Conservation (phyloP, 2,113 vertebrate genomes). For the Oryzias javanicus region DNA sequence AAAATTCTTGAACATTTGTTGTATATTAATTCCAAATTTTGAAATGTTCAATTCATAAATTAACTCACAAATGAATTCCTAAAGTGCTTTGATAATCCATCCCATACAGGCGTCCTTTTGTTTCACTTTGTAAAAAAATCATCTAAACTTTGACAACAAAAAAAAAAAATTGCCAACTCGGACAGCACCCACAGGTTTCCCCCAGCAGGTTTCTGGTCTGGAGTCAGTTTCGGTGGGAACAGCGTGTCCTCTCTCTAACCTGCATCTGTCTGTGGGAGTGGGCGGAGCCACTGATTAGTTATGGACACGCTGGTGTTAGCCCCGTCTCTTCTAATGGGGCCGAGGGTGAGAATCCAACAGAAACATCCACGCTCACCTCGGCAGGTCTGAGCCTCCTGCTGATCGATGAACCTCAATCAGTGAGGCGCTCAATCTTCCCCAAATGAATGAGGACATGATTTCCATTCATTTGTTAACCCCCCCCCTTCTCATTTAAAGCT, state of each 20-base stretch:
- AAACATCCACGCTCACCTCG: slow-evolving; percentile 20
- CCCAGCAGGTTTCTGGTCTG: background rate
- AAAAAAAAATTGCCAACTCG: too few relatives aligned
- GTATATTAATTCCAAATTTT: too few relatives aligned
- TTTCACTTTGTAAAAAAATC: too few relatives aligned
- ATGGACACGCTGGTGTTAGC: slow-evolving; percentile 25
- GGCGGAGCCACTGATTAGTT: slow-evolving; percentile 62
- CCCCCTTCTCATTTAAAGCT: background rate
- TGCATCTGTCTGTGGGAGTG: slow-evolving; percentile 28
- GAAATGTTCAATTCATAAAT: too few relatives aligned
- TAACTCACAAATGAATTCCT: too few relatives aligned
- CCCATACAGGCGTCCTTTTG: too few relatives aligned
- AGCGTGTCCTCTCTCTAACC: slow-evolving; percentile 35
- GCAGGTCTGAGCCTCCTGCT: slow-evolving; percentile 19
- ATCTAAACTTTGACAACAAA: too few relatives aligned
- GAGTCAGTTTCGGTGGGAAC: slow-evolving; percentile 21
- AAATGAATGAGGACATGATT: slow-evolving; percentile 20
- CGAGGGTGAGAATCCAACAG: slow-evolving; percentile 52
- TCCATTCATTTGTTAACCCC: slow-evolving; percentile 5
- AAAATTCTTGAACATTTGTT: too few relatives aligned
- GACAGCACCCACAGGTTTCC: background rate
- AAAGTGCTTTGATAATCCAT: too few relatives aligned
- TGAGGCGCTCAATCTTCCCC: slow-evolving; percentile 6
- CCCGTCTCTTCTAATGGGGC: slow-evolving; percentile 23
- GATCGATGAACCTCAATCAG: slow-evolving; percentile 11